A percentile compares a stretch with the other conserved stretches of the same genome.
phyloP scores from a whole-genome alignment of 1,140 invertebrate species.

The Catajapyx aquilonaris region DNA sequence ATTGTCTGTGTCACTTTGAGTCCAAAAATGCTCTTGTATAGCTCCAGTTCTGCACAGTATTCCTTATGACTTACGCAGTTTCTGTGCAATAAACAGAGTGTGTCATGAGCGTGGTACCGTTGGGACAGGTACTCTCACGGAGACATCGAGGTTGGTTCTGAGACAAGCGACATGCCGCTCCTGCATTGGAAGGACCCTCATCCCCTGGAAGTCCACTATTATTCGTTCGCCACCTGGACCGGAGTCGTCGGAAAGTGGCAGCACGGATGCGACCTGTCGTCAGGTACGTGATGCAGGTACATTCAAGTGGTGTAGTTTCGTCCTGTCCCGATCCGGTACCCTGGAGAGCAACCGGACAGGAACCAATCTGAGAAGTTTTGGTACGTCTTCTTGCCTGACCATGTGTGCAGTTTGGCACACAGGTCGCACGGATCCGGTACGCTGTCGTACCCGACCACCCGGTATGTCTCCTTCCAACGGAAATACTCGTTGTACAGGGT shows the following conservation, averaged over 20 bases:
- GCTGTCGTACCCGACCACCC: slow-evolving; percentile 8
- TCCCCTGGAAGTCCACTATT: slow-evolving; percentile 27
- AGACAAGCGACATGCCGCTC: slow-evolving; percentile 27
- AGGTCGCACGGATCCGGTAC: not conserved
- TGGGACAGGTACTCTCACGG: slow-evolving; percentile 24
- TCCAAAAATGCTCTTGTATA: no score
- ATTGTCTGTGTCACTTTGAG: no score
- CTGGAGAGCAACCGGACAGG: not conserved
- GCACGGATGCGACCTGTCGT: slow-evolving; percentile 28
- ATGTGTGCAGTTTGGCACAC: not conserved
- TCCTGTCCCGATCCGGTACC: no score
- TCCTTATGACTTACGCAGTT: no score
- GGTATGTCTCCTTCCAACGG: slow-evolving; percentile 18
- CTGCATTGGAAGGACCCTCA: slow-evolving; percentile 27
- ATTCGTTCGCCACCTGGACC: slow-evolving; percentile 35
- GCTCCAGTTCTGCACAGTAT: no score
- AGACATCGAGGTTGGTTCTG: slow-evolving; percentile 27
- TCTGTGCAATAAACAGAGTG: no score
- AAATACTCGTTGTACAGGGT: slow-evolving; percentile 24
- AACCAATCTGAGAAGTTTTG: not conserved
- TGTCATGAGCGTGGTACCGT: no score
- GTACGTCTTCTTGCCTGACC: not conserved
- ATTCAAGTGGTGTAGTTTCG: not conserved
- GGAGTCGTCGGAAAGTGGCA: slow-evolving; percentile 31
- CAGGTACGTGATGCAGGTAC: no score